Percentiles rank a stretch among this genome's conserved stretches.
These are phyloP conservation scores for Melanocharis versteri DNA, from an alignment of 2,113 vertebrate species.

Conservation along the genomic window DNA sequence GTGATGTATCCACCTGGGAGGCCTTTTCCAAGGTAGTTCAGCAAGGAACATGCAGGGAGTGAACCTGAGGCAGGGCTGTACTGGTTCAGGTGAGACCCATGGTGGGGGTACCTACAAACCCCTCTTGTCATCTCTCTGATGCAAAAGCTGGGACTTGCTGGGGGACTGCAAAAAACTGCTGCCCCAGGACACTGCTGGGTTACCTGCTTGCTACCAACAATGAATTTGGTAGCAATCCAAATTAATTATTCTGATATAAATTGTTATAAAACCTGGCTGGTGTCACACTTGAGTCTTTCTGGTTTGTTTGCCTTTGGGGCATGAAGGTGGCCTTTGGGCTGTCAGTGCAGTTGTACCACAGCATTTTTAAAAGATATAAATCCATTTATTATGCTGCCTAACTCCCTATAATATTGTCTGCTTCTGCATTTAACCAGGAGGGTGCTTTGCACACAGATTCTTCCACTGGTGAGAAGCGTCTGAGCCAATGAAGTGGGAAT, in stretches of 20 bases:
- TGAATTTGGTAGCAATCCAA: not conserved
- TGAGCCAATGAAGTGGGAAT: not conserved
- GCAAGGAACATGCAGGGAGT: not conserved
- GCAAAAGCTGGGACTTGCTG: not conserved
- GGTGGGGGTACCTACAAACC: not conserved
- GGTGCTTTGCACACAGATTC: not conserved
- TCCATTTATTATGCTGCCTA: not conserved
- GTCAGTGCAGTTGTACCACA: not conserved
- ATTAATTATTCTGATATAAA: not conserved
- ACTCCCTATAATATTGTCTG: not conserved
- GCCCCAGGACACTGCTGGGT: not conserved
- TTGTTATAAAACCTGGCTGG: not conserved
- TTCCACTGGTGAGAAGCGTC: fast-evolving
- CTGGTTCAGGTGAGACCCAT: fast-evolving
- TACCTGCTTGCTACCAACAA: not conserved
- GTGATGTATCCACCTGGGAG: not conserved
- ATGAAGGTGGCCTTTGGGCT: not conserved
- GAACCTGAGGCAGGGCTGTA: not conserved
- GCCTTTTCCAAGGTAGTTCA: not conserved
- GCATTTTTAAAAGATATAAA: not conserved
- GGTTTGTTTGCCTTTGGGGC: not conserved
- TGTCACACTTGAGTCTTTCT: not conserved
- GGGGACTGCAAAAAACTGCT: not conserved
- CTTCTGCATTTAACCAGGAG: not conserved
- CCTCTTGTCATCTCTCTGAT: not conserved